Conservation (phyloP, 2,888 invertebrate species). For the Leptopilina drosophilae region DNA sequence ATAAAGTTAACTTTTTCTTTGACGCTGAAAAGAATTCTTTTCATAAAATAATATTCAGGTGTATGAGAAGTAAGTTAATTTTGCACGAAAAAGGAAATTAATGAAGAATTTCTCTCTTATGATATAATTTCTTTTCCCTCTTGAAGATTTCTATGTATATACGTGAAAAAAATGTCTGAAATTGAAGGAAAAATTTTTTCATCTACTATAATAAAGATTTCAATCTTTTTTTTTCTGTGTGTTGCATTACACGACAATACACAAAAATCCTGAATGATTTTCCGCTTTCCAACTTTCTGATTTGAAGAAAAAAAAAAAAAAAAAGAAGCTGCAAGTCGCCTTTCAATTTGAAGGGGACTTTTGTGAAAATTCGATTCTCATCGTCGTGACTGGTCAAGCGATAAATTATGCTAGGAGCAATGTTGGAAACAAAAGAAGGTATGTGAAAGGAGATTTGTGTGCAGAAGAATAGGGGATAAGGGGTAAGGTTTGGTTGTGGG, state of each 20-base stretch:
- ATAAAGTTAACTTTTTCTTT: not conserved
- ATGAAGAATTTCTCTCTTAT: too few relatives aligned
- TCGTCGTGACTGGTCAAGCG: slow-evolving; percentile 31
- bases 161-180: too few relatives aligned
- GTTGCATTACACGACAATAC: not conserved
- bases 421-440: slow-evolving; percentile 51
- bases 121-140: too few relatives aligned
- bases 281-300: slow-evolving; percentile 5
- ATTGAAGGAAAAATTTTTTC: too few relatives aligned
- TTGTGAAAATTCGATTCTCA: slow-evolving; percentile 41
- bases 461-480: slow-evolving; percentile 50
- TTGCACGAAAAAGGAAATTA: too few relatives aligned
- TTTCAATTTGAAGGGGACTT: slow-evolving; percentile 36
- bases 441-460: slow-evolving; percentile 66
- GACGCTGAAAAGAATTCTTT: too few relatives aligned
- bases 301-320: not conserved
- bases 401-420: slow-evolving; percentile 34
- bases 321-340: not conserved
- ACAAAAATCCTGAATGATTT: slow-evolving; percentile 1
- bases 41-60: too few relatives aligned
- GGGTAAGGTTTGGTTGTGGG: slow-evolving; percentile 15
- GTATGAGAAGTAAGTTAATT: too few relatives aligned
- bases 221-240: not conserved
- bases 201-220: too few relatives aligned
- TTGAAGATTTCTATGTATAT: too few relatives aligned